A percentile compares a stretch with the other conserved stretches of the same genome.
These are phyloP conservation scores for Drosophila setifemur DNA, from an alignment of 1,140 invertebrate genomes.

Conservation along the genomic window DNA sequence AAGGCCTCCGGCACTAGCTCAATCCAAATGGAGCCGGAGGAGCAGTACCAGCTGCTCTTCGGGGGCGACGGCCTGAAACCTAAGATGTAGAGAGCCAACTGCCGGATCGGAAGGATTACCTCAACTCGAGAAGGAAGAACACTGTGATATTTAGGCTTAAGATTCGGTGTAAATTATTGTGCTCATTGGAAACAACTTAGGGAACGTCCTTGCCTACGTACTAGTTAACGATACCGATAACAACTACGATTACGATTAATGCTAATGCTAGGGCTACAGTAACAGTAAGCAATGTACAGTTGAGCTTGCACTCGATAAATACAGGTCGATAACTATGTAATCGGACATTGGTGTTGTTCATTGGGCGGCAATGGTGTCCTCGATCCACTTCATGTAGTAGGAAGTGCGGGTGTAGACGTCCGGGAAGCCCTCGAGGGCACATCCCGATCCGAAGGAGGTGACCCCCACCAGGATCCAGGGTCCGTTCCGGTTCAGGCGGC, in stretches of 20 bases:
- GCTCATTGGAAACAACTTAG: slow-evolving; percentile 74
- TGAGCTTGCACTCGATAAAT: slow-evolving; percentile 59
- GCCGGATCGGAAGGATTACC: slow-evolving; percentile 6
- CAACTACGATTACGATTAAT: not conserved
- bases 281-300: slow-evolving; percentile 55
- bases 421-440: slow-evolving; percentile 91
- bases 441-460: slow-evolving; percentile 95
- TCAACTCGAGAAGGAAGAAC: slow-evolving; percentile 28
- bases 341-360: slow-evolving; percentile 14
- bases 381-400: slow-evolving; percentile 94
- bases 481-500: slow-evolving; percentile 86
- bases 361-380: slow-evolving; percentile 83
- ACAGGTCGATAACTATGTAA: slow-evolving; percentile 42
- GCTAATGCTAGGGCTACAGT: slow-evolving; percentile 54
- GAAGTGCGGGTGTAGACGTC: slow-evolving; percentile 94
- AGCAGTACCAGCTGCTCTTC: slow-evolving; percentile 38
- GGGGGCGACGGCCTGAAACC: not conserved
- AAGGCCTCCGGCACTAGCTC: slow-evolving; percentile 14
- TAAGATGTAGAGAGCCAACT: slow-evolving; percentile 14
- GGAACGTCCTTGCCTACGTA: slow-evolving; percentile 64
- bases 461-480: slow-evolving; percentile 94
- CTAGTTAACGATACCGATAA: slow-evolving; percentile 47
- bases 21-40: slow-evolving; percentile 36
- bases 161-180: slow-evolving; percentile 70
- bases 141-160: slow-evolving; percentile 74